phyloP scores from a whole-genome alignment of 2,888 invertebrate species.

The Pachydiplax longipennis region DNA sequence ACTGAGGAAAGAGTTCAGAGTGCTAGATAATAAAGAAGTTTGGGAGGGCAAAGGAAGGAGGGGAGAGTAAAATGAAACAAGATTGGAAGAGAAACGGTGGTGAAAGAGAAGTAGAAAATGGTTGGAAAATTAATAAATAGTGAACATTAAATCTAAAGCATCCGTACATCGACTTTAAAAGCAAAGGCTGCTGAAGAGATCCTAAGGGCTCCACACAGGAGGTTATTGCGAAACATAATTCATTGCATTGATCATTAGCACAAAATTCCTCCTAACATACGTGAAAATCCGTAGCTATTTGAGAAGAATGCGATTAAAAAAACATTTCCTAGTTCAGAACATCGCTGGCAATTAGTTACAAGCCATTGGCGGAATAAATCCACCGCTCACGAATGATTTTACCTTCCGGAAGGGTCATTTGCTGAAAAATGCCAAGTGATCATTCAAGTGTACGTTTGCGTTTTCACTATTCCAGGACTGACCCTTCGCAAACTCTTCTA shows the following conservation, averaged over 20 bases:
- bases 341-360: background rate
- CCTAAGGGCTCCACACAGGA: background rate
- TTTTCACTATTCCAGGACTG: background rate
- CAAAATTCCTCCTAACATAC: background rate
- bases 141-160: background rate
- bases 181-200: too few relatives aligned
- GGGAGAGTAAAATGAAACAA: background rate
- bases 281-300: background rate
- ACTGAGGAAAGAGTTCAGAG: too few relatives aligned
- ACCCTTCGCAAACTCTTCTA: background rate
- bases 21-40: too few relatives aligned
- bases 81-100: background rate
- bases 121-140: background rate
- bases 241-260: background rate
- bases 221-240: background rate
- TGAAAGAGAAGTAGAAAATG: background rate
- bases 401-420: background rate
- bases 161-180: too few relatives aligned
- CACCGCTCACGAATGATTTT: background rate
- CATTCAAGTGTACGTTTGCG: background rate
- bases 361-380: constrained; percentile 2
- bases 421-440: background rate
- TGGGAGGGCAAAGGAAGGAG: background rate
- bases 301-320: background rate
- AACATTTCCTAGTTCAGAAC: background rate